These are phyloP conservation scores for Adelges cooleyi DNA, from an alignment of 1,140 invertebrate genomes.

Conservation along the genomic window DNA sequence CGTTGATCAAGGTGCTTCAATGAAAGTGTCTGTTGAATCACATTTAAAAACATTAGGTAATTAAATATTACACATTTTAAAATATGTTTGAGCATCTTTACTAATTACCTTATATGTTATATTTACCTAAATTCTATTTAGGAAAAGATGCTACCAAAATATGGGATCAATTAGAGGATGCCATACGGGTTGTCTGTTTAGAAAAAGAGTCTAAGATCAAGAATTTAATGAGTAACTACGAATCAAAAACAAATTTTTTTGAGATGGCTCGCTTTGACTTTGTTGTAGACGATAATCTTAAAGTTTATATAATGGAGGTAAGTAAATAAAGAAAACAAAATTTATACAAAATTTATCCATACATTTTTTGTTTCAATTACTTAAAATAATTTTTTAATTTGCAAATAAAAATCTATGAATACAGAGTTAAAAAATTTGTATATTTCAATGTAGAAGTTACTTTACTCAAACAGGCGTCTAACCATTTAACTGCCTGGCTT, in stretches of 20 bases:
- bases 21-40: conserved; percentile 77
- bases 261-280: conserved; percentile 91
- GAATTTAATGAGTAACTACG: conserved; percentile 44
- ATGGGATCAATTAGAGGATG: conserved; percentile 70
- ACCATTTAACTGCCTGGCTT: too few relatives aligned
- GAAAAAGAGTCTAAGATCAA: conserved; percentile 60
- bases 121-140: too few relatives aligned
- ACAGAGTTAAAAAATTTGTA: too few relatives aligned
- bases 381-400: too few relatives aligned
- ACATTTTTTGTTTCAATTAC: too few relatives aligned
- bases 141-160: conserved; percentile 59
- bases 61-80: not conserved
- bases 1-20: conserved; percentile 61
- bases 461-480: too few relatives aligned
- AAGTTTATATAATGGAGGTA: conserved; percentile 79
- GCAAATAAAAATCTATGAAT: too few relatives aligned
- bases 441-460: too few relatives aligned
- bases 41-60: conserved; percentile 52
- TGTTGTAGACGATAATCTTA: conserved; percentile 75
- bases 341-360: too few relatives aligned
- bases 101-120: too few relatives aligned
- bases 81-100: conserved; percentile 2
- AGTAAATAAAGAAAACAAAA: too few relatives aligned
- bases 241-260: conserved; percentile 67
- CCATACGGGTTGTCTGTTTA: conserved; percentile 60